Evolutionary conservation across 2,797 vertebrate genomes (phyloP).

Genomic region (Phrynocephalus guinanensis): DNA sequence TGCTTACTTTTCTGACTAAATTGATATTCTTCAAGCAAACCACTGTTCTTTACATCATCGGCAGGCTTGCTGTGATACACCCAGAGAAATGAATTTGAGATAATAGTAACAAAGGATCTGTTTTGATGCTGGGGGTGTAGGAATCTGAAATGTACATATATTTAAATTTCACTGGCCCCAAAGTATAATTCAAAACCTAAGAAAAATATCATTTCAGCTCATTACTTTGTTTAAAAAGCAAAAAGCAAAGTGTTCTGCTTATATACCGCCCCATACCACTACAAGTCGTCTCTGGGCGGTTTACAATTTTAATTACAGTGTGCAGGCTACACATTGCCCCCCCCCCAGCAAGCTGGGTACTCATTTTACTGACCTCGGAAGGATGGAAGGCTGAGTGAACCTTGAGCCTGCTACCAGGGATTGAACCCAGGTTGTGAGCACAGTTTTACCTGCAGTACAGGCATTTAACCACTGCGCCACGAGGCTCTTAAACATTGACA

Average conservation of each 20-base stretch:
- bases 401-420: too few relatives aligned
- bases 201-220: conserved; percentile 44
- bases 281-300: too few relatives aligned
- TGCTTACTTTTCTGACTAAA: not conserved
- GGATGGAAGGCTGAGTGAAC: too few relatives aligned
- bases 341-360: too few relatives aligned
- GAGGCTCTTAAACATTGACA: conserved; percentile 53
- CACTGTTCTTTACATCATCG: conserved; percentile 28
- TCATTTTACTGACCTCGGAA: too few relatives aligned
- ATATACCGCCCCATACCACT: too few relatives aligned
- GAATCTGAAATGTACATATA: conserved; percentile 35
- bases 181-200: conserved; percentile 46
- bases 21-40: conserved; percentile 6
- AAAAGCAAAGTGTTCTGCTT: too few relatives aligned
- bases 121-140: conserved; percentile 36
- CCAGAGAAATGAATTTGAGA: conserved; percentile 45
- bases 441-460: too few relatives aligned
- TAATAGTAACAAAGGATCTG: conserved; percentile 21
- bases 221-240: conserved; percentile 58
- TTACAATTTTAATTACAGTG: too few relatives aligned
- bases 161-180: conserved; percentile 40
- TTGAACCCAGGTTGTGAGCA: too few relatives aligned
- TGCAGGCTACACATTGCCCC: too few relatives aligned
- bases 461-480: too few relatives aligned
- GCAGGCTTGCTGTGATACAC: conserved; percentile 9